Base-by-base conservation (phyloP, 2,797 vertebrate species). In the Pipistrellus kuhlii region DNA sequence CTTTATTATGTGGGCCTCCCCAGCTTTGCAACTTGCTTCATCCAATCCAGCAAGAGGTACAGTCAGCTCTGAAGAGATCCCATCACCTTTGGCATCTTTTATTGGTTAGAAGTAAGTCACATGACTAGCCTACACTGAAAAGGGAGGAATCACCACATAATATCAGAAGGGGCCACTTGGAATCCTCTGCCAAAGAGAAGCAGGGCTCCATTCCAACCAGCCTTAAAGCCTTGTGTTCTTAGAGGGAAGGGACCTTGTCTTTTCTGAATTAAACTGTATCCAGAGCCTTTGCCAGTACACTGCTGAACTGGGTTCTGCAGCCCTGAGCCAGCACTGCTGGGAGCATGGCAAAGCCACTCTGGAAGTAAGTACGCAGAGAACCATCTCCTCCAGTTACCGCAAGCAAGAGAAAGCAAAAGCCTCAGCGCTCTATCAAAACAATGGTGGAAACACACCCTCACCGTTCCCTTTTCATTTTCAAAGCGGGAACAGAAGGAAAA, bases 401-500 rank as follows among this genome's bases (percentile, higher is more conserved):
- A 83, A 68, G 46, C 13, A 78, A 75, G 32, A 94, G 25, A 51
- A 88, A 82, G 62, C 17, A 77, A 81, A 73, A 53, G 7, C 38
- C 12, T 23, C 20, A 53, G 51, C 68, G 18, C 10, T 90, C 38
- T 46, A 38, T 51, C 35, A 69, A 76, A 88, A 57, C 32, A 59
- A 9, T n/a, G 20, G 32, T n/a, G 38, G 25, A 68, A 93, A 64
- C 20, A 81, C 15, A 84, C 17, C 4, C 14, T 68, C 15, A 44
- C 57, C 30, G 85, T 93, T 71, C 48, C 64, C 35, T 64, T 78
- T 53, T 83, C 17, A 10, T 64, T 92, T 90, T 88, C 73, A 93
- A 69, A 75, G n/a, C 27, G 46, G 23, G 66, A 51, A 77, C 30
- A 84, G 71, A 80, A 92, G 57, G 73, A 82, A 76, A 75, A 62